Evolutionary conservation across 2,113 vertebrate genomes (phyloP), one percentile per base, ranked within the genome.

Genomic region (Empidonax traillii): DNA sequence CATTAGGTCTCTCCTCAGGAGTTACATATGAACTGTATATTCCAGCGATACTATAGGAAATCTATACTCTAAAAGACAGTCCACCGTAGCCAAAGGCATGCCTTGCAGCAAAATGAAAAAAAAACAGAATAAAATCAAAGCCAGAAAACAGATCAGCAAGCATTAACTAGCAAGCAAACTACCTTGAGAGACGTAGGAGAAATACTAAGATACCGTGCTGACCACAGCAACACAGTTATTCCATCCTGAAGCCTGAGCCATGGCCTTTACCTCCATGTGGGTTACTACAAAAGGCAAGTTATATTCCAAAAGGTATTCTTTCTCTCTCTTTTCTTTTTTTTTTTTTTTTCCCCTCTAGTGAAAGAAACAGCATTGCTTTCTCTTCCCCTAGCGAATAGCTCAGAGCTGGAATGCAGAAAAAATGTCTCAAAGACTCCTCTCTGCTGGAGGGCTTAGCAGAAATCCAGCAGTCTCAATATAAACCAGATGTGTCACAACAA

Each of bases 401-500:
- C 84, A 65, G 76, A 90, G 94, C 51, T 77, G 94, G 97, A 97
- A 97, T 96, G 95, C 90, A 96, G 82, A 95, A 92, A 86, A 93
- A 96, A 95, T 87, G 76, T 86, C 96, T 96, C 79, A 95, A 93
- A 96, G 85, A 77, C 37, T 95, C 59, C 86, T 86, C 83, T 67
- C 63, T 96, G 95, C 94, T 93, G 68, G 66, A 94, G 89, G 86
- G 93, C 72, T 94, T 69, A 90, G 85, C 68, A 94, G 91, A 95
- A 97, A 95, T 51, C 51, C 92, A 93, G 95, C 73, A 95, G 79
- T 81, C 89, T 96, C 93, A 96, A 97, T 96, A 91, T 56, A 94
- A 97, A 97, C 83, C 97, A 98, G 96, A 98, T 97, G 97, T 95
- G 96, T 95, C 85, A 88, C 95, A 97, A 96, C 94, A 97, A 85